Conservation (phyloP, 2,113 vertebrate genomes). For the Thryonomys swinderianus region DNA sequence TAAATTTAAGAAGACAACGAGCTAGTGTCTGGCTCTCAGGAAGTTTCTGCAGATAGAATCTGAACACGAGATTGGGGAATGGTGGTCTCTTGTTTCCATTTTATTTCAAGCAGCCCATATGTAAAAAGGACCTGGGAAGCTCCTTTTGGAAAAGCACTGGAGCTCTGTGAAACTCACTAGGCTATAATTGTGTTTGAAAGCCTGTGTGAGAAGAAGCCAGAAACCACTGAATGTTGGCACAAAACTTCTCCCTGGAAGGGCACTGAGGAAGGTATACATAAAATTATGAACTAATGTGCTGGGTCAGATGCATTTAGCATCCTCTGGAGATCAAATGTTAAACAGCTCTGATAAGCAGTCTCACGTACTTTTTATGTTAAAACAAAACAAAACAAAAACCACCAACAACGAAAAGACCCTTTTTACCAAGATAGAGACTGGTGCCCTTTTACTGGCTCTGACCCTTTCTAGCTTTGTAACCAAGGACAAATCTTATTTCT, state of each 20-base stretch:
- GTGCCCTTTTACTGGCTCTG: background rate
- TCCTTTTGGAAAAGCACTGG: slow-evolving; percentile 47
- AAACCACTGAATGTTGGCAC: background rate
- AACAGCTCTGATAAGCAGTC: background rate
- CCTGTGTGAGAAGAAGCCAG: slow-evolving; percentile 29
- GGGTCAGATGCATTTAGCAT: slow-evolving; percentile 2
- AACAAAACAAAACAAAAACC: background rate
- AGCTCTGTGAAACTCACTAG: slow-evolving; percentile 3
- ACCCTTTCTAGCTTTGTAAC: background rate
- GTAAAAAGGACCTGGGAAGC: slow-evolving; percentile 42
- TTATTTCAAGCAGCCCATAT: background rate
- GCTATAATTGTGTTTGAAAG: slow-evolving; percentile 43
- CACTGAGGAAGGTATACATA: background rate
- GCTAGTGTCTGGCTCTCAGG: background rate
- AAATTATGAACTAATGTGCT: background rate
- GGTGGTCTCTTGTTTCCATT: background rate
- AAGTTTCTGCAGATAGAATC: slow-evolving; percentile 14
- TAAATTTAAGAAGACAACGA: background rate
- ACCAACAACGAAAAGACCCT: too few species aligned
- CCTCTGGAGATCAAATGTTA: background rate
- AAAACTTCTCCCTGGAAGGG: background rate
- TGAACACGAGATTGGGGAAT: background rate
- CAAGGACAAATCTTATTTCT: slow-evolving; percentile 19
- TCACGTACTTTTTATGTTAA: background rate
- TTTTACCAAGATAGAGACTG: background rate